Evolutionary conservation across 2,797 vertebrate genomes (phyloP), one percentile per base, ranked within the genome.

Genomic region (Mallotus villosus): DNA sequence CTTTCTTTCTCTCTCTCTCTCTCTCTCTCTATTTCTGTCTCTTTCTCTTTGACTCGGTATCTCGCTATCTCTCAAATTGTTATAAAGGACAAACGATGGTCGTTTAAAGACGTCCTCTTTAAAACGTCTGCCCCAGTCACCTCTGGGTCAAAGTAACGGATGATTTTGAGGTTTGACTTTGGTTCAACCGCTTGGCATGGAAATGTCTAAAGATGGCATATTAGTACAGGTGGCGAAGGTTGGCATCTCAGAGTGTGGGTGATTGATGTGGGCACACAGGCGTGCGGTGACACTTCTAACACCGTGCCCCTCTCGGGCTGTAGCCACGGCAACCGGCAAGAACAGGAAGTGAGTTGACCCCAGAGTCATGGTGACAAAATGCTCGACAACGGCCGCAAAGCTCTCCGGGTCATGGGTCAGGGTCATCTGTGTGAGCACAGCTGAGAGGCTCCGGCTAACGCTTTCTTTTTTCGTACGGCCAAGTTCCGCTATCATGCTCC

Each of bases 341-440:
- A 37, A 63, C 62, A 34, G 62, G 62, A 63, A 63, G 32, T 17
- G 17, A 41, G 32, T 37, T 37, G 62, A 63, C n/a, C 32, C 62
- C 62, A 2, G 32, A 63, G 62, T 37, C 32, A 19, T 24, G 7
- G 32, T 19, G 62, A 63, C 62, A 63, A 63, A 63, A 63, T 11
- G 62, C 62, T 63, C 62, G 32, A 63, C 19, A 37, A 37, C 17
- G 19, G 19, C 62, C 19, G 32, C 62, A 63, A 63, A 63, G 62
- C 32, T 34, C 29, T 12, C 62, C 21, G 32, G 32, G 62, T 63
- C 21, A 12, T 11, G 32, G 62, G 32, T 37, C 62, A 63, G 29
- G 63, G 70, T 69, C 58, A 67, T 67, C 57, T 72, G 63, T 64
- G 59, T 77, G 70, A 67, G 67, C 77, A 70, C 24, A 74, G 61